A percentile compares a stretch with the other conserved stretches of the same genome.
Conservation (phyloP, 1,140 invertebrate genomes). For the Calycopis cecrops region DNA sequence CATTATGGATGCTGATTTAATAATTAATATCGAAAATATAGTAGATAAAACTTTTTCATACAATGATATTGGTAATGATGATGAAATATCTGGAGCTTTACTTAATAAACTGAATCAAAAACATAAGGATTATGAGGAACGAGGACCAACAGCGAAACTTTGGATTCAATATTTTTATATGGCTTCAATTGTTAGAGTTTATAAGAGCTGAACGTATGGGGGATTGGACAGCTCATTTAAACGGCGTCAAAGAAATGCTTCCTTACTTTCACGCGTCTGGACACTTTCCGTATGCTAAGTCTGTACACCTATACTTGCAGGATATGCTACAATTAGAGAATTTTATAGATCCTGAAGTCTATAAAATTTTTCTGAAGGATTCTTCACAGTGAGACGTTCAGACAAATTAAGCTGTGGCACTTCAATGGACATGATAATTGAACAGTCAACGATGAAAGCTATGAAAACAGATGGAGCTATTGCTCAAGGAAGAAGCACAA, state of each 20-base stretch:
- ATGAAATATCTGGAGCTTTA: slow-evolving; percentile 39
- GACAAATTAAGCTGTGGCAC: slow-evolving; percentile 61
- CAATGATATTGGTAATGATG: slow-evolving; percentile 37
- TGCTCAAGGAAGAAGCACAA: slow-evolving; percentile 41
- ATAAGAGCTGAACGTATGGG: slow-evolving; percentile 50
- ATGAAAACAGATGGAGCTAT: slow-evolving; percentile 60
- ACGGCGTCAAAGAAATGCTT: slow-evolving; percentile 54
- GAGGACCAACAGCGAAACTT: slow-evolving; percentile 45
- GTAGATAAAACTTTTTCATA: slow-evolving; percentile 28
- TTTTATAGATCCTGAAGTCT: slow-evolving; percentile 43
- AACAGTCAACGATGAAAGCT: slow-evolving; percentile 54
- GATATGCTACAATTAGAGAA: slow-evolving; percentile 43
- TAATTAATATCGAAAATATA: slow-evolving; percentile 30
- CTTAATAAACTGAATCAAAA: slow-evolving; percentile 44
- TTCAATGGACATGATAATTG: slow-evolving; percentile 55
- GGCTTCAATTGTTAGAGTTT: slow-evolving; percentile 45
- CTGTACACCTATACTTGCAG: slow-evolving; percentile 53
- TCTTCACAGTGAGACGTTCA: slow-evolving; percentile 42
- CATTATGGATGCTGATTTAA: slow-evolving; percentile 38
- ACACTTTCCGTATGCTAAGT: slow-evolving; percentile 42
- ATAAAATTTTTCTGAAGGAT: slow-evolving; percentile 41
- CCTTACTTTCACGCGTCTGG: slow-evolving; percentile 59
- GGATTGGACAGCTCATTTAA: slow-evolving; percentile 57
- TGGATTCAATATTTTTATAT: slow-evolving; percentile 57
- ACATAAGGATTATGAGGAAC: slow-evolving; percentile 33